Conservation (phyloP, 2,888 invertebrate species). For the Idaea aversata region DNA sequence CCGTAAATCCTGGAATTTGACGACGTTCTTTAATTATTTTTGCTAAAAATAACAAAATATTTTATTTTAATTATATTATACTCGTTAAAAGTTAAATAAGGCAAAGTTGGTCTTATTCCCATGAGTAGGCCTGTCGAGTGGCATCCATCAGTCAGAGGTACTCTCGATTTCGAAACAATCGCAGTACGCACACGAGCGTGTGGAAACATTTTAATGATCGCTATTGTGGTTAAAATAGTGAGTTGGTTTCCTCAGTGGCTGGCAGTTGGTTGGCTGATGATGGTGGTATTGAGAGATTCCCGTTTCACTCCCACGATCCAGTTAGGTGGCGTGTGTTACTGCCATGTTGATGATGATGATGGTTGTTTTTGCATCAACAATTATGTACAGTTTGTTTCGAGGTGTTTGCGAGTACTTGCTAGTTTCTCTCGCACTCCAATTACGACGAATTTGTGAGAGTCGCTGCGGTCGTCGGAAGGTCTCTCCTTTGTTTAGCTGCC, state of each 20-base stretch:
- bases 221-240: conserved; percentile 63
- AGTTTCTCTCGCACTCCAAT: conserved; percentile 72
- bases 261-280: conserved; percentile 36
- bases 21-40: conserved; percentile 17
- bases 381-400: conserved; percentile 71
- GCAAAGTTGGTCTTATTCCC: conserved; percentile 28
- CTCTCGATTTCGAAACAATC: conserved; percentile 76
- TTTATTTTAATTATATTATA: conserved; percentile 19
- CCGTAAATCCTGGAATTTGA: conserved; percentile 34
- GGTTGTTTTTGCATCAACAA: conserved; percentile 75
- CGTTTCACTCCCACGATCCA: conserved; percentile 78
- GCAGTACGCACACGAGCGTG: conserved; percentile 63
- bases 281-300: conserved; percentile 64
- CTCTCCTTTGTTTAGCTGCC: conserved; percentile 63
- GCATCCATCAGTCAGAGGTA: conserved; percentile 39
- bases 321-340: conserved; percentile 69
- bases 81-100: conserved; percentile 12
- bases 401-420: conserved; percentile 39
- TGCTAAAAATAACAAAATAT: conserved; percentile 9
- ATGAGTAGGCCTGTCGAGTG: conserved; percentile 34
- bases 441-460: conserved; percentile 71
- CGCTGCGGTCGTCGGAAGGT: conserved; percentile 51
- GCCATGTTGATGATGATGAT: conserved; percentile 68
- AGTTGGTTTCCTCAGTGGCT: conserved; percentile 64
- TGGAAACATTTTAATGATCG: conserved; percentile 72